Base-by-base conservation (phyloP, 2,888 invertebrate genomes). In the Acanthosepion pharaonis region DNA sequence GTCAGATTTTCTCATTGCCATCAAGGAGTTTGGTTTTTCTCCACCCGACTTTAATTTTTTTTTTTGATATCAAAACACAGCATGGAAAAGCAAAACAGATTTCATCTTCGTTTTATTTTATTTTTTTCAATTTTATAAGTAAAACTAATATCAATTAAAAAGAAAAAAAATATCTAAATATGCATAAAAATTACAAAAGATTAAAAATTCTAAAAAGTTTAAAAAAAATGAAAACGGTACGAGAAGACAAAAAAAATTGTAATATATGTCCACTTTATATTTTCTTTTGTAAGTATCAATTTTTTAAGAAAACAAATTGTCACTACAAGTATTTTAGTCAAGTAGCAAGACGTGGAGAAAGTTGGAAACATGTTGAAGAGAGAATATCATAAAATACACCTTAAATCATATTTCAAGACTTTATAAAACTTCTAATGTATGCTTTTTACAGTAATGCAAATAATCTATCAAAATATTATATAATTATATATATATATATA, bases 351-450 rank as follows among this genome's bases (percentile, higher is more conserved):
- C 25, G 9, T 15, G n/a, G 33, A 9, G 78, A 15, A 78, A n/a
- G 78, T n/a, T n/a, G 15, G n/a, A n/a, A 78, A 33, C 78, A 25
- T 59, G 18, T 59, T 59, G 25, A 59, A 20, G 59, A 59, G 59
- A 59, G 20, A 59, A 59, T 20, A 59, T 59, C 25, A 59, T 18
- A 25, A 64, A 23, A 64, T 64, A 25, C 64, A 78, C 5, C n/a
- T 78, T 78, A 33, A 78, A 78, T 78, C 78, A 78, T 78, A 78
- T n/a, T 78, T 78, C 78, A 78, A 78, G n/a, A 78, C 78, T 78
- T 78, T 18, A 78, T n/a, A 78, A 78, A 78, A 78, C 78, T 78
- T 78, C 33, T 78, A 78, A 78, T 78, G 78, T n/a, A 78, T 4
- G n/a, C 11, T 78, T 78, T n/a, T n/a, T 59, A 5, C 20, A 59